Evolutionary conservation across 2,797 vertebrate species (phyloP).

Genomic region (Lagorchestes hirsutus): DNA sequence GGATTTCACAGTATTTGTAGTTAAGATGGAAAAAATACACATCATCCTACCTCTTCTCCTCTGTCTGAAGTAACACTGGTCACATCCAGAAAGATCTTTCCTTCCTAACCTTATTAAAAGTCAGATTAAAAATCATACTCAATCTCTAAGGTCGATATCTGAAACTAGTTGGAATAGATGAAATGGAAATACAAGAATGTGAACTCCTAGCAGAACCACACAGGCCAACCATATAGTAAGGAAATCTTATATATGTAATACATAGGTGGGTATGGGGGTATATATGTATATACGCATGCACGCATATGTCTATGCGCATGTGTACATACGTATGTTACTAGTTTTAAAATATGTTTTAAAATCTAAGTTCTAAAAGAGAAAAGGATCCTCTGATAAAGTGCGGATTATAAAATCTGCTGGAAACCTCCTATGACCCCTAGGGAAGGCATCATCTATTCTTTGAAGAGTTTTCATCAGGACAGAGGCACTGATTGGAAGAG

Average conservation of each 20-base stretch:
- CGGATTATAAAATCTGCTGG: slow-evolving; percentile 50
- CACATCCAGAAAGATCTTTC: neutral
- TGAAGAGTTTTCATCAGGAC: slow-evolving; percentile 49
- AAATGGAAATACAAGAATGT: neutral
- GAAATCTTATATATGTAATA: neutral
- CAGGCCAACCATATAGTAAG: neutral
- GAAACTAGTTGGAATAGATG: neutral
- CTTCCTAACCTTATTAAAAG: neutral
- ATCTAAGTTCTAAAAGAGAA: neutral
- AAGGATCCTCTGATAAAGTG: neutral
- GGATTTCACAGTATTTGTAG: neutral
- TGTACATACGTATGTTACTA: neutral
- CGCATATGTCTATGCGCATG: too few species aligned
- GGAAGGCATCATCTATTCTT: neutral
- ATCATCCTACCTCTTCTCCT: slow-evolving; percentile 1
- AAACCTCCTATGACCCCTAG: neutral
- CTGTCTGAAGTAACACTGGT: neutral
- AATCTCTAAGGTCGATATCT: neutral
- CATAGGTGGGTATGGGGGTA: neutral
- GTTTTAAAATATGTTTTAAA: slow-evolving; percentile 43
- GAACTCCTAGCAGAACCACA: neutral
- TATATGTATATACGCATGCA: neutral
- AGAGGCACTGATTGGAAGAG: slow-evolving; percentile 37
- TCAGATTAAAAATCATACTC: neutral
- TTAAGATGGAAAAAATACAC: neutral